These are phyloP conservation scores for Struthidea cinerea DNA, from an alignment of 2,113 vertebrate genomes.

Conservation along the genomic window DNA sequence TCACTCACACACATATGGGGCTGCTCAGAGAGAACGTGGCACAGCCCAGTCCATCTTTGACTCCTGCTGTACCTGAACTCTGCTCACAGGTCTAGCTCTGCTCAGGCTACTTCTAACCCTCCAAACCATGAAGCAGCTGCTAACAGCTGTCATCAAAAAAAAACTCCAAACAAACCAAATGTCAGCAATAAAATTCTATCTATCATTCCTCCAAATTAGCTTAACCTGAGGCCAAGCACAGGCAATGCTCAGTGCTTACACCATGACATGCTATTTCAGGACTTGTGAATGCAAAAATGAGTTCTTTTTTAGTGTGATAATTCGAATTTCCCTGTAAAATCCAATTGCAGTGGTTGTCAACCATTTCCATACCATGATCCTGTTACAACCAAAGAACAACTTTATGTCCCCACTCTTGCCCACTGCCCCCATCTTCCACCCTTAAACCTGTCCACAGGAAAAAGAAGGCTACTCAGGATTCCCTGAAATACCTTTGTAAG, in stretches of 20 bases:
- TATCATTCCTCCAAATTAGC: conserved; percentile 42
- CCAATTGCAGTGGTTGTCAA: not conserved
- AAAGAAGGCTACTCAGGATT: not conserved
- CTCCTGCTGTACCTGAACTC: not conserved
- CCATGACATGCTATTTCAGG: conserved; percentile 35
- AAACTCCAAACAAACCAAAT: not conserved
- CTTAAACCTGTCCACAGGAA: not conserved
- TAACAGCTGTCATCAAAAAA: conserved; percentile 36
- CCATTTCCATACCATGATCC: not conserved
- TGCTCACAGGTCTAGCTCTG: not conserved
- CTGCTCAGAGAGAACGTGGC: not conserved
- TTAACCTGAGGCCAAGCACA: conserved; percentile 52
- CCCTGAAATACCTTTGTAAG: not conserved
- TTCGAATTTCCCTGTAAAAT: conserved; percentile 16
- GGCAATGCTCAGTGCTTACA: not conserved
- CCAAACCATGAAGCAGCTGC: conserved; percentile 22
- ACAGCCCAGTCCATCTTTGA: not conserved
- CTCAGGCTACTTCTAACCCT: not conserved
- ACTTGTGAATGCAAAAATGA: conserved; percentile 2
- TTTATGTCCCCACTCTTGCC: not conserved
- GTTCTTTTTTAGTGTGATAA: conserved; percentile 14
- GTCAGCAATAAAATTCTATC: conserved; percentile 45
- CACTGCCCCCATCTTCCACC: not conserved
- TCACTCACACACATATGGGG: not conserved
- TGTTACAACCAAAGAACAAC: not conserved